Percentiles rank a stretch among this genome's conserved stretches.
Evolutionary conservation across 2,113 vertebrate genomes (phyloP).

Genomic region (Climacteris rufus): DNA sequence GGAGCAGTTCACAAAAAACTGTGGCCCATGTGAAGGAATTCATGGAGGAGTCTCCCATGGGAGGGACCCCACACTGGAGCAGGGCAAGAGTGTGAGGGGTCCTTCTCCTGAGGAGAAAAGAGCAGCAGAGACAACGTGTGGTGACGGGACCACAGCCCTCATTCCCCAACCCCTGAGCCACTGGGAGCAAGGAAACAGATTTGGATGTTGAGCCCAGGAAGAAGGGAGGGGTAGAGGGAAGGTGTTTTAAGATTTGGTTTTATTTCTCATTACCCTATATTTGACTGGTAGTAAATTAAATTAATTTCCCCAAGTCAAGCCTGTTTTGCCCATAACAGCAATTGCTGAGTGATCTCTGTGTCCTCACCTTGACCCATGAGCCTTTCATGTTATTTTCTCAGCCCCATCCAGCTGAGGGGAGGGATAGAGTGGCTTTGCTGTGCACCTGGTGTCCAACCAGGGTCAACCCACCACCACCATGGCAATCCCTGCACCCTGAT

Average conservation of each 20-base stretch:
- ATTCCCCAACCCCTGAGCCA: not conserved
- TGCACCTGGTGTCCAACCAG: not conserved
- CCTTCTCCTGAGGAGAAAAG: not conserved
- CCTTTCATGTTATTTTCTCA: not conserved
- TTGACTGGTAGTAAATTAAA: not conserved
- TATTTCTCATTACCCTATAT: not conserved
- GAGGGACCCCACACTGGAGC: not conserved
- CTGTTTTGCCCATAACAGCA: not conserved
- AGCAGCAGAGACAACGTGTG: not conserved
- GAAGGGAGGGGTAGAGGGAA: not conserved
- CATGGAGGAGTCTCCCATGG: not conserved
- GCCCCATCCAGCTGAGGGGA: not conserved
- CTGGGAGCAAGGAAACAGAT: not conserved
- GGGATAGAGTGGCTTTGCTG: not conserved
- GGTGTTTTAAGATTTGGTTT: not conserved
- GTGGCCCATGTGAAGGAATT: not conserved
- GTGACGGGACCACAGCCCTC: not conserved
- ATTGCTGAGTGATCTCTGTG: not conserved
- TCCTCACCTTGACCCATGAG: not conserved
- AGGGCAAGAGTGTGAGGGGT: not conserved
- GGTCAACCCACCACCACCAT: not conserved
- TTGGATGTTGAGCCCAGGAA: not conserved
- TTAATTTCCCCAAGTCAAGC: not conserved
- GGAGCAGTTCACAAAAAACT: fast-evolving
- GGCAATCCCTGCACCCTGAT: not conserved